Percentiles rank a stretch among this genome's conserved stretches.
phyloP scores from a whole-genome alignment of 2,888 invertebrate species.

The Aromia moschata region DNA sequence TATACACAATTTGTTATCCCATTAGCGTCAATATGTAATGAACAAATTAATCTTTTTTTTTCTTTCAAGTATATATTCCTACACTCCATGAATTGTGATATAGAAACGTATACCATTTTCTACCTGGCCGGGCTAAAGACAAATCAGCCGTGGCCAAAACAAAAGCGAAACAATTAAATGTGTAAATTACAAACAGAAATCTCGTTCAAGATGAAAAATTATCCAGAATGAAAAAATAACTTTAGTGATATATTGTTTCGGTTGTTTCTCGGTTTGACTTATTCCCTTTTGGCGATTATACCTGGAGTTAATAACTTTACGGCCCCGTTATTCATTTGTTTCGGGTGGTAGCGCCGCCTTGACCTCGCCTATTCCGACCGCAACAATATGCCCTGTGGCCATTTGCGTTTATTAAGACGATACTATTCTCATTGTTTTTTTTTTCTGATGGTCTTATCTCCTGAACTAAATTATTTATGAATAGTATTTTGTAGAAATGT shows the following conservation, averaged over 20 bases:
- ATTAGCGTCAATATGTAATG: too few species aligned
- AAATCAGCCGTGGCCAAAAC: slow-evolving; percentile 46
- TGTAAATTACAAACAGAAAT: slow-evolving; percentile 60
- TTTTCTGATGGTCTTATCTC: too few species aligned
- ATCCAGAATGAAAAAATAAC: slow-evolving; percentile 51
- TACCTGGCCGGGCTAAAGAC: slow-evolving; percentile 39
- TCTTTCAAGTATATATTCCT: too few species aligned
- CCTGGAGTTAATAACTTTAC: slow-evolving; percentile 53
- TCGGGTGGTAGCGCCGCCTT: slow-evolving; percentile 24
- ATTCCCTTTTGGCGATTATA: slow-evolving; percentile 58
- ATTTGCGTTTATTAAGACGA: not conserved
- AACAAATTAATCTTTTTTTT: too few species aligned
- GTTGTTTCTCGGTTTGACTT: slow-evolving; percentile 55
- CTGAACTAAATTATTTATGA: too few species aligned
- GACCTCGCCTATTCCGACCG: slow-evolving; percentile 11
- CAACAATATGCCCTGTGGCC: slow-evolving; percentile 9
- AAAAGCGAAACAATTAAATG: slow-evolving; percentile 61
- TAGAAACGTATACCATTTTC: too few species aligned
- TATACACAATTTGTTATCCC: too few species aligned
- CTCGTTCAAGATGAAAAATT: slow-evolving; percentile 57
- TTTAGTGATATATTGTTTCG: slow-evolving; percentile 59
- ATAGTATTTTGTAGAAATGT: too few species aligned
- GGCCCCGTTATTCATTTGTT: slow-evolving; percentile 28
- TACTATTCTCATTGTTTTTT: too few species aligned
- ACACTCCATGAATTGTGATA: too few species aligned